Percentiles rank a stretch among this genome's conserved stretches.
phyloP scores from a whole-genome alignment of 2,797 vertebrate species.

The Sarcophilus harrisii region DNA sequence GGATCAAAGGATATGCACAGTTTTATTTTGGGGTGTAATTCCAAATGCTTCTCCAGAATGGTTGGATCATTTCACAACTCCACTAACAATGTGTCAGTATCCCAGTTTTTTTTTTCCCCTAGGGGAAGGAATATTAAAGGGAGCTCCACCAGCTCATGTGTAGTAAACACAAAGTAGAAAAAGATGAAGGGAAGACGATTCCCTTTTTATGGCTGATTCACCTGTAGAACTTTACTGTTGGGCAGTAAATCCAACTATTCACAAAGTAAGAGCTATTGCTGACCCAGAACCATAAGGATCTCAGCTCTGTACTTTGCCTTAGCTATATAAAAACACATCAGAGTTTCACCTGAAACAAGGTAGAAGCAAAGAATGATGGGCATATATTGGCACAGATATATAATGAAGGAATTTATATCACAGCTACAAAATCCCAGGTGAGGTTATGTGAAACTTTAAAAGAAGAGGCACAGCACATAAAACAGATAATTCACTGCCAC shows the following conservation, averaged over 20 bases:
- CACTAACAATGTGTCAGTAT: too few species aligned
- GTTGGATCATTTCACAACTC: too few species aligned
- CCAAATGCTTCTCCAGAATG: too few species aligned
- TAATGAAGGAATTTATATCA: neutral
- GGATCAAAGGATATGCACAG: too few species aligned
- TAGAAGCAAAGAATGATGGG: conserved; percentile 11
- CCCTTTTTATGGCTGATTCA: neutral
- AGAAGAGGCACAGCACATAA: neutral
- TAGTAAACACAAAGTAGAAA: neutral
- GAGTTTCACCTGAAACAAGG: conserved; percentile 9
- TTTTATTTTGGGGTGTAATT: too few species aligned
- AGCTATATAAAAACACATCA: conserved; percentile 13
- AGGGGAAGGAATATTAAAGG: too few species aligned
- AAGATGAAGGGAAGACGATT: neutral
- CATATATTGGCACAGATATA: neutral
- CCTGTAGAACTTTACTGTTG: too few species aligned
- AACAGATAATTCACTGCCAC: conserved; percentile 18
- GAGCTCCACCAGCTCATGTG: neutral
- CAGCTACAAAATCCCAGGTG: conserved; percentile 27
- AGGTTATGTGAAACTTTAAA: conserved; percentile 42
- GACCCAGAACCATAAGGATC: neutral
- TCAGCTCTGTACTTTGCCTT: conserved; percentile 15
- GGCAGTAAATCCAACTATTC: too few species aligned
- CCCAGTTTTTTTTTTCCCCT: too few species aligned
- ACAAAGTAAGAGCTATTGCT: neutral